These are phyloP conservation scores for Turritopsis dohrnii DNA, from an alignment of 30 jellyfish, hydroid and myxozoan genomes.

Conservation along the genomic window DNA sequence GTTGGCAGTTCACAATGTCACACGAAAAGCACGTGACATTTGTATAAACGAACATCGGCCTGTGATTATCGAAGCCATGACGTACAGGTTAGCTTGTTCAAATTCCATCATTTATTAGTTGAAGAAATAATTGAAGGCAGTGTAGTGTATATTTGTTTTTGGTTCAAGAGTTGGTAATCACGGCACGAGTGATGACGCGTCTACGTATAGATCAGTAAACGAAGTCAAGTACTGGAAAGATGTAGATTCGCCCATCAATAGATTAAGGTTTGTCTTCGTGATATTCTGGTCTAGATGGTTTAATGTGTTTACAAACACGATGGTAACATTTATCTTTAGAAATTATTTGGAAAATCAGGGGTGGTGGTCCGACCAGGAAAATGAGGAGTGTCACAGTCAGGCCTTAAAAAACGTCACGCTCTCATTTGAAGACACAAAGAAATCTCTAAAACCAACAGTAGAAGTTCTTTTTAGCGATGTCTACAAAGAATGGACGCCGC, in stretches of 20 bases:
- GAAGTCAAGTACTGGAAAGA: constrained; percentile 86
- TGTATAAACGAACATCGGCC: constrained; percentile 80
- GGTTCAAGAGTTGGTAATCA: constrained; percentile 93
- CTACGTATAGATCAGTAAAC: constrained; percentile 67
- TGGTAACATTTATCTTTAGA: constrained; percentile 19
- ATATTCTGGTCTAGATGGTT: neutral
- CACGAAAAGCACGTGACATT: constrained; percentile 72
- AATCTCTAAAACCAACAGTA: constrained; percentile 61
- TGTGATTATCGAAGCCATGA: constrained; percentile 90
- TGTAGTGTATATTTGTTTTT: neutral
- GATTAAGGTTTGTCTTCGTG: constrained; percentile 57
- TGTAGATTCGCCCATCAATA: constrained; percentile 71
- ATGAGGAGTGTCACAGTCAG: constrained; percentile 42
- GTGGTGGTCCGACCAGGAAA: constrained; percentile 71
- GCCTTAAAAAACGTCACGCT: constrained; percentile 55
- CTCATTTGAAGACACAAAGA: constrained; percentile 69
- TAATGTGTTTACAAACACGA: too few relatives aligned
- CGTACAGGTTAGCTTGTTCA: constrained; percentile 62
- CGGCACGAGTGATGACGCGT: constrained; percentile 88
- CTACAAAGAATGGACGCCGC: constrained; percentile 55
- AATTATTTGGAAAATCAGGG: constrained; percentile 53
- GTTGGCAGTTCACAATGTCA: constrained; percentile 87
- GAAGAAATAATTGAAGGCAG: neutral
- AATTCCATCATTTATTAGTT: neutral
- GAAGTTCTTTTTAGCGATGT: constrained; percentile 64